phyloP scores from a whole-genome alignment of 2,113 vertebrate genomes.

The Nymphicus hollandicus region DNA sequence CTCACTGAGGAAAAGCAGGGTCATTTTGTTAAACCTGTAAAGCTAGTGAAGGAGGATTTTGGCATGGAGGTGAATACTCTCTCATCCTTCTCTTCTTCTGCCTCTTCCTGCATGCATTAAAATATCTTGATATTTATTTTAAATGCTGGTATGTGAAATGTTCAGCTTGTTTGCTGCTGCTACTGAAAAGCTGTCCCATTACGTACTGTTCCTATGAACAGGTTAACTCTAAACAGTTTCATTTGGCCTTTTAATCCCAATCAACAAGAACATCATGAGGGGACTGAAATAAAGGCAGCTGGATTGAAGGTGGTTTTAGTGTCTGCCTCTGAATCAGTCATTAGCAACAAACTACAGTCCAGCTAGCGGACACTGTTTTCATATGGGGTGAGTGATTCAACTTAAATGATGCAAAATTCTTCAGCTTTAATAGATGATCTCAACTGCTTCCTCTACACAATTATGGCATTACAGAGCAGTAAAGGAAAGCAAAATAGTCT shows the following conservation, averaged over 20 bases:
- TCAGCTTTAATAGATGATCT: neutral
- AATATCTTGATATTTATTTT: neutral
- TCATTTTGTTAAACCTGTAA: neutral
- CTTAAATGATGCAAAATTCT: neutral
- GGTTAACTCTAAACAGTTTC: neutral
- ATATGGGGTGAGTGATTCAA: neutral
- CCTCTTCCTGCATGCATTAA: neutral
- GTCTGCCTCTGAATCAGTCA: neutral
- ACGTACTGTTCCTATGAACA: neutral
- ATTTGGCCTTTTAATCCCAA: neutral
- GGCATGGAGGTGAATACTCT: neutral
- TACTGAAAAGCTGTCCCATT: neutral
- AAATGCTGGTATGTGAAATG: fast-evolving
- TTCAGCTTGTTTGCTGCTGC: neutral
- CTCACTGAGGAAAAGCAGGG: neutral
- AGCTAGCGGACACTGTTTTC: neutral
- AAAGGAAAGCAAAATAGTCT: neutral
- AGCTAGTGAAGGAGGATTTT: neutral
- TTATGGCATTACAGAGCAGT: neutral
- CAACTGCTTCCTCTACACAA: neutral
- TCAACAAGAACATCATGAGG: neutral
- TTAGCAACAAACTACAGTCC: neutral
- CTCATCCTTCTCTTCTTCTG: neutral
- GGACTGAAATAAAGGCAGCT: neutral
- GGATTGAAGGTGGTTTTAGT: neutral